A percentile compares a stretch with the other conserved stretches of the same genome.
Conservation (phyloP, 2,888 invertebrate genomes). For the Blomia tropicalis region DNA sequence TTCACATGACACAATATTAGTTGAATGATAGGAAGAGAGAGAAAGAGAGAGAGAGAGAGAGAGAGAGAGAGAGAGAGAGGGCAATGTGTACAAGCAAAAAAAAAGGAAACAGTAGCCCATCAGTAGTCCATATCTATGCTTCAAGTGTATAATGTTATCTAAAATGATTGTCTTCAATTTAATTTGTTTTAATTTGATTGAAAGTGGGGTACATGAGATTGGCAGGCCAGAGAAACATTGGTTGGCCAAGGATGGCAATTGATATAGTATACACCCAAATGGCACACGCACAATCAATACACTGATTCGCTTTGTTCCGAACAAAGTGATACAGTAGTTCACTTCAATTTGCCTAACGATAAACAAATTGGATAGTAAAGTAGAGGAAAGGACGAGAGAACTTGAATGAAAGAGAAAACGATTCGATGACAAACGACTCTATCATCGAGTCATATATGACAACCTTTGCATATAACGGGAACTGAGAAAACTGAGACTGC, state of each 20-base stretch:
- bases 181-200: conserved; percentile 14
- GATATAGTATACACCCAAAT: background rate
- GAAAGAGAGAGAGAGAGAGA: background rate
- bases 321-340: background rate
- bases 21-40: too few species aligned
- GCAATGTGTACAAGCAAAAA: background rate
- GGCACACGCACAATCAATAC: background rate
- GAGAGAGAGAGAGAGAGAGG: background rate
- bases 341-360: background rate
- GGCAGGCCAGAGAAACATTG: background rate
- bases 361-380: background rate
- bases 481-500: too few species aligned
- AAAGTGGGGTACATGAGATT: background rate
- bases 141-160: conserved; percentile 14
- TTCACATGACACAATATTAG: too few species aligned
- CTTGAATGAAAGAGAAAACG: too few species aligned
- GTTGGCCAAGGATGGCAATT: background rate
- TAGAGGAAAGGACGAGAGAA: too few species aligned
- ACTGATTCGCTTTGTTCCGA: background rate
- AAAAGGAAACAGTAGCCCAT: too few species aligned
- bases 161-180: conserved; percentile 14
- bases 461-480: background rate
- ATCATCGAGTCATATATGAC: background rate
- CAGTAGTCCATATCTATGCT: too few species aligned
- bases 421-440: background rate